Evolutionary conservation across 2,888 invertebrate species (phyloP).

Genomic region (Netelia virgata): DNA sequence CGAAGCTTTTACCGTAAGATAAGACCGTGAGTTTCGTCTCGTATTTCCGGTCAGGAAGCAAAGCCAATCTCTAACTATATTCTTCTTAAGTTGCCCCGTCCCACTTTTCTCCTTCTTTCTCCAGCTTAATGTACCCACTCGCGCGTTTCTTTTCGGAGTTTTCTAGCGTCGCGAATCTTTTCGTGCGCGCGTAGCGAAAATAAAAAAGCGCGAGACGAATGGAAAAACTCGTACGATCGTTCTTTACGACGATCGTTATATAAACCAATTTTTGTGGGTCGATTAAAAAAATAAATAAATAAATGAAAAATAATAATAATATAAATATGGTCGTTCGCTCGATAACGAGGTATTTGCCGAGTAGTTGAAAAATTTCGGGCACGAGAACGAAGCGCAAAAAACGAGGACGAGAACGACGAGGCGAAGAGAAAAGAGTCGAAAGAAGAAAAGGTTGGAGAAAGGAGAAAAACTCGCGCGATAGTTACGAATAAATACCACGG

Average conservation of each 20-base stretch:
- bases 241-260: too few relatives aligned
- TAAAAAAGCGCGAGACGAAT: neutral
- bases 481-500: slow-evolving; percentile 35
- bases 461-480: slow-evolving; percentile 11
- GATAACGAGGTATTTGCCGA: too few relatives aligned
- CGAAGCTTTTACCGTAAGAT: slow-evolving; percentile 11
- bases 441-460: slow-evolving; percentile 6
- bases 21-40: slow-evolving; percentile 48
- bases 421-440: slow-evolving; percentile 5
- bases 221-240: too few relatives aligned
- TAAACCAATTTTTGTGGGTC: too few relatives aligned
- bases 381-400: neutral
- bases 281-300: neutral
- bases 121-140: slow-evolving; percentile 11
- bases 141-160: slow-evolving; percentile 34
- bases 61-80: slow-evolving; percentile 49
- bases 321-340: too few relatives aligned
- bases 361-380: too few relatives aligned
- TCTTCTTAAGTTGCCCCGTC: neutral
- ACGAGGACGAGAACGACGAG: neutral
- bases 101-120: slow-evolving; percentile 14
- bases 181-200: slow-evolving; percentile 3
- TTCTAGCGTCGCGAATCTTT: slow-evolving; percentile 48
- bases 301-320: neutral
- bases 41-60: slow-evolving; percentile 50